Conservation (phyloP, 2,797 vertebrate genomes). For the Bradypodion ventrale region DNA sequence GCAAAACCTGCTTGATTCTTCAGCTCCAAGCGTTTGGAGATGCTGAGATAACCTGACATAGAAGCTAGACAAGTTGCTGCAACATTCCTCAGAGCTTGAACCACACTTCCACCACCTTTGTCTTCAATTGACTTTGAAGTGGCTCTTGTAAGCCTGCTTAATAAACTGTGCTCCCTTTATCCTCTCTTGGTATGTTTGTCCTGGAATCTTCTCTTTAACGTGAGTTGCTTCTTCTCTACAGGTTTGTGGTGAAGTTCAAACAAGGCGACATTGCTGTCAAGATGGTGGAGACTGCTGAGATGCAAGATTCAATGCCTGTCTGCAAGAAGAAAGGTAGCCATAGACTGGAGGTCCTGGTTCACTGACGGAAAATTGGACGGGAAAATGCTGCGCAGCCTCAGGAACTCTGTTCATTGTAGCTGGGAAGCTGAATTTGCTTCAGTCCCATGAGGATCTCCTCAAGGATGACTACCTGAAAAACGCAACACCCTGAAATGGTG, state of each 20-base stretch:
- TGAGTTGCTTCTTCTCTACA: constrained; percentile 33
- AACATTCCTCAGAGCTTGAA: not conserved
- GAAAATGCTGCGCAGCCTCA: not conserved
- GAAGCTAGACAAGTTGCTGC: not conserved
- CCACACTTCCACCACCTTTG: not conserved
- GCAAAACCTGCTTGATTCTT: not conserved
- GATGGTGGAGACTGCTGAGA: constrained; percentile 58
- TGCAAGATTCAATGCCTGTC: not conserved
- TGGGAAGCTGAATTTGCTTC: no score
- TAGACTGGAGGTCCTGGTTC: constrained; percentile 72
- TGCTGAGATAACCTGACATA: not conserved
- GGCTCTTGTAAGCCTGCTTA: no score
- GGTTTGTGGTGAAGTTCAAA: constrained; percentile 73
- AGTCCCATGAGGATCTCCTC: not conserved
- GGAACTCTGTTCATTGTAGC: no score
- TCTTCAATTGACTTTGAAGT: not conserved
- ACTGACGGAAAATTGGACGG: constrained; percentile 40
- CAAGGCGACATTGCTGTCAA: constrained; percentile 65
- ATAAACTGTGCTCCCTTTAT: not conserved
- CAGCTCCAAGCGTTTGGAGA: not conserved
- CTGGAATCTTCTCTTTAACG: not conserved
- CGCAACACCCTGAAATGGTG: not conserved
- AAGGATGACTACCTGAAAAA: not conserved
- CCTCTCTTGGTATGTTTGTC: not conserved
- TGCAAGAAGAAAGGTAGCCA: constrained; percentile 74